Conservation (phyloP, 2,888 invertebrate genomes). For the Aleiodes testaceus region DNA sequence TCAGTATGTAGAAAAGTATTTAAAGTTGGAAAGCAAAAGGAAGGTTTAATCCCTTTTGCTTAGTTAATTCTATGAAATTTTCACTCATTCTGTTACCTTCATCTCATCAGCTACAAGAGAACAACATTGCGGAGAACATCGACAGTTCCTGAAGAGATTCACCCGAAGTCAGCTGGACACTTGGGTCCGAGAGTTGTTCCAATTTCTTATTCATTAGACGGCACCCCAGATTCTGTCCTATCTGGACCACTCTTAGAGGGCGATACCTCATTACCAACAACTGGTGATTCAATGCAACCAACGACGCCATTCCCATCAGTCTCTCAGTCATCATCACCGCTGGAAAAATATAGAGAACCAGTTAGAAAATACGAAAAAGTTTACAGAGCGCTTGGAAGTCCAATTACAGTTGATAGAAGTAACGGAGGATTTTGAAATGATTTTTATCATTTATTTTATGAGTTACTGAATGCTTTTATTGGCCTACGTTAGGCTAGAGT, state of each 20-base stretch:
- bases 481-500: constrained; percentile 53
- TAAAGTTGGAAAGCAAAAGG: too few species aligned
- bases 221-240: constrained; percentile 62
- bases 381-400: constrained; percentile 70
- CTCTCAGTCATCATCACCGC: constrained; percentile 56
- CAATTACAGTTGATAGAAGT: constrained; percentile 65
- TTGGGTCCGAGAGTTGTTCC: constrained; percentile 55
- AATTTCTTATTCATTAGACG: constrained; percentile 55
- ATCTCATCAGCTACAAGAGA: constrained; percentile 52
- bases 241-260: constrained; percentile 60
- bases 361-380: constrained; percentile 45
- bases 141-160: constrained; percentile 63
- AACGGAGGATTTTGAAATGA: constrained; percentile 51
- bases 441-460: too few species aligned
- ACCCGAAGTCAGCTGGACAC: constrained; percentile 47
- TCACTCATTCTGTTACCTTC: neutral
- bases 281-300: constrained; percentile 60
- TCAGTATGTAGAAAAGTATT: constrained; percentile 49
- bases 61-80: too few species aligned
- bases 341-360: constrained; percentile 28
- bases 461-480: neutral
- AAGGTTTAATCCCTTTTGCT: too few species aligned
- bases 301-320: constrained; percentile 59
- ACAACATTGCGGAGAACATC: constrained; percentile 59
- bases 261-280: constrained; percentile 56